These are phyloP conservation scores for Zaprionus africanus DNA, from an alignment of 1,140 invertebrate species.

Conservation along the genomic window DNA sequence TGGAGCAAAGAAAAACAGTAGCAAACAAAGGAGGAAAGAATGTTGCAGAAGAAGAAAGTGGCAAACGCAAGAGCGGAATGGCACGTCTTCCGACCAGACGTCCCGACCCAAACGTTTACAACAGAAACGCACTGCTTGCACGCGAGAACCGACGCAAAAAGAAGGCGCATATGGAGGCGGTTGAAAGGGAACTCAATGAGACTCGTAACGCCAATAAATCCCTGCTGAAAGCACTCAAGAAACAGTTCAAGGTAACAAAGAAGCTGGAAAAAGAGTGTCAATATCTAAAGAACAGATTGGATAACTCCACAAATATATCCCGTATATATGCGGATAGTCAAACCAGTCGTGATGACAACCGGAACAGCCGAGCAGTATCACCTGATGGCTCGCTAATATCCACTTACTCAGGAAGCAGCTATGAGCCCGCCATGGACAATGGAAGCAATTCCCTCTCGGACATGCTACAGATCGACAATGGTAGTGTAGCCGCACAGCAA, in stretches of 20 bases:
- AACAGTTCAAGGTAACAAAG: conserved; percentile 84
- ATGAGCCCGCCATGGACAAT: conserved; percentile 26
- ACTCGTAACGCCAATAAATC: conserved; percentile 85
- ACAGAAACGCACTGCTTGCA: conserved; percentile 86
- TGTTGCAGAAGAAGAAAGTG: conserved; percentile 7
- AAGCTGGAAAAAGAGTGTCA: conserved; percentile 85
- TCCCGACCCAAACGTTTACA: conserved; percentile 70
- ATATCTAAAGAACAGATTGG: conserved; percentile 84
- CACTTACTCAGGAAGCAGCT: conserved; percentile 44
- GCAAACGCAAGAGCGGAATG: conserved; percentile 40
- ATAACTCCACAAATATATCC: neutral
- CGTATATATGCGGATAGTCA: conserved; percentile 11
- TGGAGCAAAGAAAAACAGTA: neutral
- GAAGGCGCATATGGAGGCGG: conserved; percentile 86
- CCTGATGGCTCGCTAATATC: conserved; percentile 41
- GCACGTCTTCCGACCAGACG: conserved; percentile 63
- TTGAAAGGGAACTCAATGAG: conserved; percentile 85
- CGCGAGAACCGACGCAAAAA: conserved; percentile 86
- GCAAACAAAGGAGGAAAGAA: conserved; percentile 7
- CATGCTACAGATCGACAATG: conserved; percentile 40
- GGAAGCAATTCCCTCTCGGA: conserved; percentile 11
- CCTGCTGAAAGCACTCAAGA: conserved; percentile 84
- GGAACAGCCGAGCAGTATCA: conserved; percentile 20
- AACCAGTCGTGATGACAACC: neutral
- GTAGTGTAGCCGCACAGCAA: conserved; percentile 45